Evolutionary conservation across 1,140 invertebrate species (phyloP).

Genomic region (Bombus cullumanus): DNA sequence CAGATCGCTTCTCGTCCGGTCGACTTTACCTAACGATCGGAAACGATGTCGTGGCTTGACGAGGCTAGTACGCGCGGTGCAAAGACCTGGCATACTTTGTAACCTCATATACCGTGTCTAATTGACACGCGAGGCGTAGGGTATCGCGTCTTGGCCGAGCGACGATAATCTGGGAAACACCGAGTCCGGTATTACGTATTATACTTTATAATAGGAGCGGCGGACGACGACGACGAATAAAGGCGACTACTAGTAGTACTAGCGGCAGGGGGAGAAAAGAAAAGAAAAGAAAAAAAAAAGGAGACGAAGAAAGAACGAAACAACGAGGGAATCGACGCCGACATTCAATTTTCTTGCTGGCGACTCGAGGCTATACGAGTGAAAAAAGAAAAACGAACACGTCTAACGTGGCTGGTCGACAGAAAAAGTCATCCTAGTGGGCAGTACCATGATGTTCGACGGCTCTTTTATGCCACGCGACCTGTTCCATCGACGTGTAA

Average conservation of each 20-base stretch:
- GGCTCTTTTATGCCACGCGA: constrained; percentile 68
- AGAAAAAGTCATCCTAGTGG: constrained; percentile 53
- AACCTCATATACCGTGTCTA: constrained; percentile 75
- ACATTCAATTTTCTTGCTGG: constrained; percentile 65
- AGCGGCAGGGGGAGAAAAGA: background rate
- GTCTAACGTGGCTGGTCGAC: constrained; percentile 25
- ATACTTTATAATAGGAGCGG: constrained; percentile 76
- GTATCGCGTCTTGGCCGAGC: constrained; percentile 68
- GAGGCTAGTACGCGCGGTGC: constrained; percentile 52
- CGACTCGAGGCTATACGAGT: background rate
- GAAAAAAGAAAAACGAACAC: constrained; percentile 17
- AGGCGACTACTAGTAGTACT: too few relatives aligned
- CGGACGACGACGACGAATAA: background rate
- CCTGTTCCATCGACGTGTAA: constrained; percentile 64
- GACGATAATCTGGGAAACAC: constrained; percentile 76
- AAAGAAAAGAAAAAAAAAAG: background rate
- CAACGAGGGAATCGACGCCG: constrained; percentile 62
- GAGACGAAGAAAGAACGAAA: constrained; percentile 15
- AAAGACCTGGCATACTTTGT: constrained; percentile 71
- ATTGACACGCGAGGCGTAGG: constrained; percentile 78
- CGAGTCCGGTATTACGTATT: constrained; percentile 76
- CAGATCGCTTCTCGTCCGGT: constrained; percentile 52
- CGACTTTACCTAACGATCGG: constrained; percentile 57
- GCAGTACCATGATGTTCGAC: constrained; percentile 39
- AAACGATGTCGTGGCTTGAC: constrained; percentile 62